Evolutionary conservation across 2,113 vertebrate genomes (phyloP), one percentile per base, ranked within the genome.

Genomic region (mouse (Mus musculus)): DNA sequence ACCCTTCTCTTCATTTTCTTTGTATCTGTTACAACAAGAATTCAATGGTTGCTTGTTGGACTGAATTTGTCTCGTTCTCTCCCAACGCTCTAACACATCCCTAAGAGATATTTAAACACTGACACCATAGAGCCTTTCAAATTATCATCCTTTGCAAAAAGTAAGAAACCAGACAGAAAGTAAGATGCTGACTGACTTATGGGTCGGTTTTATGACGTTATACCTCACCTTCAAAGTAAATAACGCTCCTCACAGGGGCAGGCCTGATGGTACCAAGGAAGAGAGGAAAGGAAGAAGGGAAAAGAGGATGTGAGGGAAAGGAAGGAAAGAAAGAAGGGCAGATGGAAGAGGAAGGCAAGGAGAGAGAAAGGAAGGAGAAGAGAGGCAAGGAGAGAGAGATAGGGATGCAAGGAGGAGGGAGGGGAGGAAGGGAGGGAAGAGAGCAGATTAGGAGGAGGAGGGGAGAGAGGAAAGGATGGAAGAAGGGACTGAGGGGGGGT

Each of bases 141-240:
- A 17, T 30, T 86, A 93, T 86, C 42, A 59, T 24, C 54, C 61
- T 67, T 61, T 65, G 46, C 39, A 73, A 96, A 95, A 88, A 61
- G 52, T 72, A 91, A 97, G 90, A 89, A 95, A 77, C 28, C 52
- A 78, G 90, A 92, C 24, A 46, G 72, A 22, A 26, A 73, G 26
- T 67, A 69, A 78, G 46, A 86, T 69, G 72, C n/a, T 67, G 65
- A 93, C 39, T 71, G 72, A 81, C 54, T 89, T 49, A 80, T 28
- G 33, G 49, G 77, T 81, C 19, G 26, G 17, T 78, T 96, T 84
- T 78, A 90, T 54, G 3, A 94, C 1, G 86, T 54, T 71, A 86
- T 20, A 59, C 7, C 88, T 89, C 46, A 65, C 14, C 94, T 94
- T 90, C 63, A 89, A 93, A 94, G 91, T 93, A 82, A 88, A 88